Evolutionary conservation across 64 coral and sea anemone genomes (phyloP).

Genomic region (Porites lutea): DNA sequence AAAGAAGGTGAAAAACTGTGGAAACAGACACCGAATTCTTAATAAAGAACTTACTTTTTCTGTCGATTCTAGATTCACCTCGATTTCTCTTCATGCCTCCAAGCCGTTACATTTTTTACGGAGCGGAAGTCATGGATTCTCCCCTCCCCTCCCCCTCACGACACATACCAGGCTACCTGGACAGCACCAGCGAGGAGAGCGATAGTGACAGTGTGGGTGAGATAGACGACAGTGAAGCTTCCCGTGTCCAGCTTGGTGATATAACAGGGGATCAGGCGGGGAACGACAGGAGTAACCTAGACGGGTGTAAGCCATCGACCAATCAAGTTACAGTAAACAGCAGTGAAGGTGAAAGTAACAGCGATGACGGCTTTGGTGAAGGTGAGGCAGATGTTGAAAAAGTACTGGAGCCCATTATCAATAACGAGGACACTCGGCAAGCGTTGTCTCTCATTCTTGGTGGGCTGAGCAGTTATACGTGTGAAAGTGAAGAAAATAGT

Average conservation of each 20-base stretch:
- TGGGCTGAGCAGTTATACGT: conserved; percentile 49
- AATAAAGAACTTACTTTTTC: neutral
- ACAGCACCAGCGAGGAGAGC: conserved; percentile 40
- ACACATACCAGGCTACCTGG: neutral
- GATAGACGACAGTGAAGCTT: conserved; percentile 36
- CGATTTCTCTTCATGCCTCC: conserved; percentile 52
- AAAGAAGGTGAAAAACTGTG: neutral
- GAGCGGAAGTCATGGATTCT: conserved; percentile 66
- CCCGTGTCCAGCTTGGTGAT: neutral
- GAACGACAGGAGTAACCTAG: neutral
- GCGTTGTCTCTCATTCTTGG: conserved; percentile 58
- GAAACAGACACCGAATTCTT: neutral
- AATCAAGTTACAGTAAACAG: neutral
- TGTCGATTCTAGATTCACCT: conserved; percentile 21
- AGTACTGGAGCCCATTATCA: neutral
- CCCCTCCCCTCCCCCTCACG: conserved; percentile 43
- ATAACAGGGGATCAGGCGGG: neutral
- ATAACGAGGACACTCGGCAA: neutral
- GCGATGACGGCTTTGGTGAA: conserved; percentile 49
- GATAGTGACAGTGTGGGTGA: conserved; percentile 35
- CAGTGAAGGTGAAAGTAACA: neutral
- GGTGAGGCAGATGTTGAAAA: conserved; percentile 53
- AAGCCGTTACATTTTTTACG: conserved; percentile 72
- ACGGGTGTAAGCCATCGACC: neutral
- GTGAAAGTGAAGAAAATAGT: conserved; percentile 69